phyloP scores from a whole-genome alignment of 2,113 vertebrate genomes.

The Scophthalmus maximus region DNA sequence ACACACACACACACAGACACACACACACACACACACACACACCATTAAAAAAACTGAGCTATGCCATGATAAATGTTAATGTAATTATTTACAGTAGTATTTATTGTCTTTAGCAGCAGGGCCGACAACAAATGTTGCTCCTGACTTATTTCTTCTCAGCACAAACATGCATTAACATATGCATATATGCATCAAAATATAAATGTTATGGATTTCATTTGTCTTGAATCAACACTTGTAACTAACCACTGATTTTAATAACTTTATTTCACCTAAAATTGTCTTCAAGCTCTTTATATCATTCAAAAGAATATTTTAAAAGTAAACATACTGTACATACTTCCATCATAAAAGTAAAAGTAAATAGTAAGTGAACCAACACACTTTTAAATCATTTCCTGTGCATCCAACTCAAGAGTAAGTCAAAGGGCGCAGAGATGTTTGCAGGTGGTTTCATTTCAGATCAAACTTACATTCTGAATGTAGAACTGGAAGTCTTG shows the following conservation, averaged over 20 bases:
- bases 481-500: conserved; percentile 86
- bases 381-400: too few species aligned
- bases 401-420: background rate
- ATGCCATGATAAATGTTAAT: background rate
- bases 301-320: too few species aligned
- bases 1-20: too few species aligned
- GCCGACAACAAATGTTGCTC: too few species aligned
- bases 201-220: background rate
- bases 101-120: background rate
- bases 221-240: background rate
- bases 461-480: conserved; percentile 79
- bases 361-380: background rate
- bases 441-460: background rate
- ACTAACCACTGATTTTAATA: too few species aligned
- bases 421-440: background rate
- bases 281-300: too few species aligned
- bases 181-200: background rate
- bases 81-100: background rate
- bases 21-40: too few species aligned
- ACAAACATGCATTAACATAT: too few species aligned
- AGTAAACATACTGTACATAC: too few species aligned
- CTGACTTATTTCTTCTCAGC: too few species aligned
- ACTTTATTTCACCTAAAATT: too few species aligned
- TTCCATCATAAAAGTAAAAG: too few species aligned
- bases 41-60: background rate